Base-by-base conservation (phyloP, 2,113 vertebrate species). In the Rhipidura dahli region DNA sequence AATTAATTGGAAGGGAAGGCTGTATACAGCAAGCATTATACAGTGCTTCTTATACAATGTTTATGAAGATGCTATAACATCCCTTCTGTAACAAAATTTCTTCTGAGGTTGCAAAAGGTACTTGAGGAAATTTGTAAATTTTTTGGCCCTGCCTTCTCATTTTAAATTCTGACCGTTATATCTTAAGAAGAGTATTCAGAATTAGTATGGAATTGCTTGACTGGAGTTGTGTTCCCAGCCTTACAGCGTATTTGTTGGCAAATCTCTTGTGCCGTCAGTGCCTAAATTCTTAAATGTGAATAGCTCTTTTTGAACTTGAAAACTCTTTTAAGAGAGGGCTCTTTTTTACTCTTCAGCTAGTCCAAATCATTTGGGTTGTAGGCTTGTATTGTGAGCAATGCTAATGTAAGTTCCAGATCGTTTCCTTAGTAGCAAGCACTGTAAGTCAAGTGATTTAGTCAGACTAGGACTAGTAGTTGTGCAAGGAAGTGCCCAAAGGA, bases 341-440 rank as follows among this genome's bases (percentile, higher is more conserved):
- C 54, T 73, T 94, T 92, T 66, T 75, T 51, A 66, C 35, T 71
- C 47, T 84, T 95, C 79, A 70, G 7, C 45, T 83, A 49, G 68
- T 31, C 53, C 51, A 75, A 64, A 81, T 89, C 37, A 56, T 81
- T 90, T 89, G 64, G 24, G 33, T 30, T 94, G 87, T 94, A 89
- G 42, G 27, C 72, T 84, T 89, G 79, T 65, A 72, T 93, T 90
- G 89, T 86, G 33, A 93, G 69, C 79, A 89, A 94, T 78, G 81
- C 77, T 95, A 92, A 94, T 94, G 90, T 87, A 89, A 93, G 89
- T 95, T 95, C 88, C 95, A 92, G 65, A 71, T 90, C 6, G 57
- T 90, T 91, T 95, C 89, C 93, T 83, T 97, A 93, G 93, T 51
- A 95, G 86, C 92, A 86, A 66, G 40, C 64, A 57, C 83, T 69